Conservation (phyloP, 2,113 vertebrate species). For the Nannobrachium achirus region DNA sequence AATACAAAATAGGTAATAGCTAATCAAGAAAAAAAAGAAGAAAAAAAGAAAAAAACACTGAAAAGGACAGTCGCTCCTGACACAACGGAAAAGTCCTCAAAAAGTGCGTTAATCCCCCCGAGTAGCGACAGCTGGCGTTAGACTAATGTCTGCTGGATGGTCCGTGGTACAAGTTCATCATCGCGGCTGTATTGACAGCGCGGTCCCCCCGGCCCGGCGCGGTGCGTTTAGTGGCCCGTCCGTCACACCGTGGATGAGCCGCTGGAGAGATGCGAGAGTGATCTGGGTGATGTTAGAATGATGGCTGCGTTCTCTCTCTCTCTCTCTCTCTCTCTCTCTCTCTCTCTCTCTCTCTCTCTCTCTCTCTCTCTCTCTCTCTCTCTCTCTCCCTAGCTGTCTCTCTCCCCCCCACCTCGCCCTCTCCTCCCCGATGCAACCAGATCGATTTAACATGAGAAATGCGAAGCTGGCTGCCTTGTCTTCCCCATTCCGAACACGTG, state of each 20-base stretch:
- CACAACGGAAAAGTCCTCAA: conserved; percentile 59
- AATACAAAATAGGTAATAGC: no score
- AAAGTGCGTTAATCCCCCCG: conserved; percentile 68
- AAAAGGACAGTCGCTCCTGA: conserved; percentile 11
- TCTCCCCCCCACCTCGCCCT: no score
- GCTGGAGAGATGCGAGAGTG: conserved; percentile 70
- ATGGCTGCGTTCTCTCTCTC: conserved; percentile 69
- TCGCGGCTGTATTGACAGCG: conserved; percentile 22
- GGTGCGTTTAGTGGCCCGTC: conserved; percentile 28
- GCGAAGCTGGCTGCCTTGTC: conserved; percentile 73
- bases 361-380: conserved; percentile 45
- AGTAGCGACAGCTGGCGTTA: conserved; percentile 16
- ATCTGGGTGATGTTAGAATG: conserved; percentile 71
- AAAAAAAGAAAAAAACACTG: conserved; percentile 27
- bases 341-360: no score
- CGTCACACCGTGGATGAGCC: conserved; percentile 52
- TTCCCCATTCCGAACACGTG: conserved; percentile 82
- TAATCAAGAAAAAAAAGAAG: neutral
- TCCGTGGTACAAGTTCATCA: conserved; percentile 68
- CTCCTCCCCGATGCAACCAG: conserved; percentile 72
- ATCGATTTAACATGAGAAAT: conserved; percentile 82
- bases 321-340: no score
- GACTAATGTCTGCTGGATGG: conserved; percentile 40
- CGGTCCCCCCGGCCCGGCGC: no score
- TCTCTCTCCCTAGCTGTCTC: no score